A percentile compares a stretch with the other conserved stretches of the same genome.
phyloP scores from a whole-genome alignment of 2,888 invertebrate genomes.

The Noctua janthina region DNA sequence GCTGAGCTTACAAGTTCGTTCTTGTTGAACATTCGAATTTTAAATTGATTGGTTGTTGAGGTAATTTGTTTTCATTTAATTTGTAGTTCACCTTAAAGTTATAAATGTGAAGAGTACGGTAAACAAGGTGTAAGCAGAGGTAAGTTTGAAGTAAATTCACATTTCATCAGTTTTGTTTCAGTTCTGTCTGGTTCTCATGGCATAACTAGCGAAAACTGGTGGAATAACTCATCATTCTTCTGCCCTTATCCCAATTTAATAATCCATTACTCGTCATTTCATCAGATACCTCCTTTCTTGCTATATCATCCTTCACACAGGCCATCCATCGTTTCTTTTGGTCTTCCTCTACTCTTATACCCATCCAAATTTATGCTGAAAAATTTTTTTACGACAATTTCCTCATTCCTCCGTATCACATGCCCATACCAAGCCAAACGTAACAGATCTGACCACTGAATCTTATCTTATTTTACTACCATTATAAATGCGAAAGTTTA shows the following conservation, averaged over 20 bases:
- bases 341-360: no score
- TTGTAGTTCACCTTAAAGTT: background rate
- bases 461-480: background rate
- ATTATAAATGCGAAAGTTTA: background rate
- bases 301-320: no score
- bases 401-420: background rate
- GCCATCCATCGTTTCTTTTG: no score
- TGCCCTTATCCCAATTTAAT: no score
- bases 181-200: background rate
- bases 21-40: conserved; percentile 39
- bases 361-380: background rate
- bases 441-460: background rate
- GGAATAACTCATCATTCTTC: background rate
- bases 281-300: no score
- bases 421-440: background rate
- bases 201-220: background rate
- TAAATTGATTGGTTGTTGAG: conserved; percentile 31
- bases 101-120: background rate
- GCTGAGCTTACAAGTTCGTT: conserved; percentile 39
- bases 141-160: background rate
- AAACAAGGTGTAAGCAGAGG: background rate
- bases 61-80: conserved; percentile 19
- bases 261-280: no score
- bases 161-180: background rate
- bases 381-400: background rate